Evolutionary conservation across 2,797 vertebrate genomes (phyloP).

Genomic region (Myotis planiceps): DNA sequence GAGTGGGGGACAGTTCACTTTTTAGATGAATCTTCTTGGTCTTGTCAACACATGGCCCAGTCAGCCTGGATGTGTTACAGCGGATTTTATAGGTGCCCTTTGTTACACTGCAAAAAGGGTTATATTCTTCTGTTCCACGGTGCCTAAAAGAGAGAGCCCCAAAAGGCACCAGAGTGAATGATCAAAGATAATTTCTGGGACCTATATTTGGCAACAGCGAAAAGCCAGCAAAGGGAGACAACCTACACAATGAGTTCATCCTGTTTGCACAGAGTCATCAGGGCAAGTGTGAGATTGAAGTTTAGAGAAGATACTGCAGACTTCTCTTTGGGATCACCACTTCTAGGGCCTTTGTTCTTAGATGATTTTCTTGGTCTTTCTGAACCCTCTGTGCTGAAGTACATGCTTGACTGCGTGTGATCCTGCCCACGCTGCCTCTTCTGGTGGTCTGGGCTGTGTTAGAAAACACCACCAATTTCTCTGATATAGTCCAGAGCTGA

Average conservation of each 20-base stretch:
- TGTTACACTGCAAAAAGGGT: background rate
- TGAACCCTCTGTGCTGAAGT: background rate
- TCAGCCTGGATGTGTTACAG: background rate
- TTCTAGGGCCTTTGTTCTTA: background rate
- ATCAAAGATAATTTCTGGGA: conserved; percentile 4
- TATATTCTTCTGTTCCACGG: background rate
- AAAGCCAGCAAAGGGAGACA: background rate
- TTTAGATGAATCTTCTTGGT: background rate
- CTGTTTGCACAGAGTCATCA: conserved; percentile 27
- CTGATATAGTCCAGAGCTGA: conserved; percentile 57
- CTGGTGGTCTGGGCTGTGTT: conserved; percentile 9
- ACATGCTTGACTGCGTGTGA: background rate
- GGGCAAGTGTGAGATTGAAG: background rate
- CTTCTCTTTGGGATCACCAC: background rate
- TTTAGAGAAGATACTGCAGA: background rate
- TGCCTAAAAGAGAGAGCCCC: background rate
- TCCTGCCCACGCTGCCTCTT: rapidly evolving
- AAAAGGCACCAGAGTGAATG: background rate
- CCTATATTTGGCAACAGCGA: background rate
- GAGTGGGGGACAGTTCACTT: background rate
- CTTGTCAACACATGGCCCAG: background rate
- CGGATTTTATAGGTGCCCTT: background rate
- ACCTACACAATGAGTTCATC: conserved; percentile 42
- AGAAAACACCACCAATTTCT: conserved; percentile 27
- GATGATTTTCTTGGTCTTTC: background rate